These are phyloP conservation scores for Pristionchus fissidentatus DNA, from an alignment of 2,888 invertebrate genomes.

Conservation along the genomic window DNA sequence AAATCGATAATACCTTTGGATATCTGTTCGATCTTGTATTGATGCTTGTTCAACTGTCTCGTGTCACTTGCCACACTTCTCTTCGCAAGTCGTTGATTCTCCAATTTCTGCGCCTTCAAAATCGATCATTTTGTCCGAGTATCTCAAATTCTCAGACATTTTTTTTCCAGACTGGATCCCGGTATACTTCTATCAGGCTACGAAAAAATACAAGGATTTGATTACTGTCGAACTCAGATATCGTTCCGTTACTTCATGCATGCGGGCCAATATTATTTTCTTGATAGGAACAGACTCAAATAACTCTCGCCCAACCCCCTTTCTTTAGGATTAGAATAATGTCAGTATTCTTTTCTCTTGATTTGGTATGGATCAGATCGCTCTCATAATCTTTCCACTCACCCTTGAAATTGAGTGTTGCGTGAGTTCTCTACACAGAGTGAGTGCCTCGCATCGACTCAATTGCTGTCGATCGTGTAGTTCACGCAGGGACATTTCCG, in stretches of 20 bases:
- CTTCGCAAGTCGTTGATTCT: slow-evolving; percentile 54
- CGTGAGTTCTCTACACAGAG: slow-evolving; percentile 30
- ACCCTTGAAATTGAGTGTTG: slow-evolving; percentile 45
- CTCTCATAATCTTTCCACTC: background rate
- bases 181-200: too few species aligned
- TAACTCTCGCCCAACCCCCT: too few species aligned
- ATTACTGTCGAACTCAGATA: background rate
- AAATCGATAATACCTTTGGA: slow-evolving; percentile 59
- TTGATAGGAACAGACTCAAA: too few species aligned
- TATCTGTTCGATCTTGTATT: slow-evolving; percentile 53
- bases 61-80: slow-evolving; percentile 59
- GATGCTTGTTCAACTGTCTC: slow-evolving; percentile 54
- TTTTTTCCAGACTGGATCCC: too few species aligned
- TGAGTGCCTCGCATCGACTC: slow-evolving; percentile 42
- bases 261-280: too few species aligned
- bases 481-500: background rate
- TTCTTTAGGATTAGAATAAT: too few species aligned
- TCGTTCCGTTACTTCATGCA: background rate
- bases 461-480: background rate
- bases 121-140: background rate
- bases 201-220: background rate
- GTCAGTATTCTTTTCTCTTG: too few species aligned
- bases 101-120: slow-evolving; percentile 41
- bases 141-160: slow-evolving; percentile 10
- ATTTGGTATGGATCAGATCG: too few species aligned